A percentile compares a stretch with the other conserved stretches of the same genome.
Conservation (phyloP, 2,888 invertebrate species). For the Empis livida region DNA sequence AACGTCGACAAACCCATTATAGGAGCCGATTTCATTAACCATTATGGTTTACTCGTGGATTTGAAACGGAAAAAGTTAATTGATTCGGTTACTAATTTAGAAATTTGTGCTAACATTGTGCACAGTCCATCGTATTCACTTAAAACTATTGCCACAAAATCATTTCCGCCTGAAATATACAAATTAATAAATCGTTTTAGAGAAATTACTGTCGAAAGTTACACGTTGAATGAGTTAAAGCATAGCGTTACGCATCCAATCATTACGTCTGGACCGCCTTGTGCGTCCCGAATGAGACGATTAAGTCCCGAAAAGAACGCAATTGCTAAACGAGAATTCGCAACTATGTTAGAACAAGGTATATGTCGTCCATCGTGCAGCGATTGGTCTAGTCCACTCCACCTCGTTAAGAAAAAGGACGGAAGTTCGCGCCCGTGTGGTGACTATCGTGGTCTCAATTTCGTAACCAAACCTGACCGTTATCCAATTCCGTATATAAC, state of each 20-base stretch:
- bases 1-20: neutral
- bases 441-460: neutral
- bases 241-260: neutral
- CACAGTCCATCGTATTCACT: neutral
- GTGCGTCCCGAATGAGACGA: neutral
- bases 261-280: neutral
- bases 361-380: neutral
- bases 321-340: too few relatives aligned
- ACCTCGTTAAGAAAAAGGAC: neutral
- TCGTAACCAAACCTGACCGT: neutral
- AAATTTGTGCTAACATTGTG: neutral
- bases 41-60: neutral
- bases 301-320: neutral
- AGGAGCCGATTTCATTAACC: too few relatives aligned
- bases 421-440: neutral
- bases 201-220: neutral
- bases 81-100: neutral
- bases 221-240: neutral
- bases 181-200: neutral
- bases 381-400: neutral
- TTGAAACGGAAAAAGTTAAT: neutral
- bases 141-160: neutral
- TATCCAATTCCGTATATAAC: slow-evolving; percentile 5
- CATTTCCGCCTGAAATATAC: neutral
- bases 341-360: neutral